Evolutionary conservation across 2,797 vertebrate genomes (phyloP), one percentile per base, ranked within the genome.

Genomic region (Esox masquinongy): DNA sequence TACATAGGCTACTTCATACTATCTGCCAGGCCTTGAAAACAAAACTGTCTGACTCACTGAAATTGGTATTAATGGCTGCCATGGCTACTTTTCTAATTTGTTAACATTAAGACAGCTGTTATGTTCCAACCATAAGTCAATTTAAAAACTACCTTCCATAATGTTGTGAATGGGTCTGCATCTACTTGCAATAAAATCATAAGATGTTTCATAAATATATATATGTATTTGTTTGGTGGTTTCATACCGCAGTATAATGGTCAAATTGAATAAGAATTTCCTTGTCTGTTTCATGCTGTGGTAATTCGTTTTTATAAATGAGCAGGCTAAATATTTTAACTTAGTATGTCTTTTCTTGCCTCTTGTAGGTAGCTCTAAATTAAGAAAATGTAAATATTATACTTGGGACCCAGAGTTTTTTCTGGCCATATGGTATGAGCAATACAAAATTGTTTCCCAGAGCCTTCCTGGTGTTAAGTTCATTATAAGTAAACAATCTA

Each of bases 181-280:
- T 85, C 91, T 87, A 88, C 89, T 89, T 85, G 88, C 91, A 88
- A 82, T 84, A 86, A 91, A 86, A 84, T 84, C 83, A 87, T 80
- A 81, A 82, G 88, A 92, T 90, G 82, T 89, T 79, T 88, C 90
- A 92, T 90, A 84, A n/a, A n/a, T n/a, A n/a, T n/a, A n/a, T 86
- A 78, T 56, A 79, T 80, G 50, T 84, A 82, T 90, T 90, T 90
- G 77, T 85, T 83, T 79, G 74, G 74, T 74, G 51, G 81, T 80
- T 81, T 70, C 71, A 74, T 47, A 63, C 73, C 86, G 3, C 43
- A 47, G 12, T 85, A 75, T 78, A 63, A 49, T 70, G 81, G 49
- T 74, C 71, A 77, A 71, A 73, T 63, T 76, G 71, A 72, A 71
- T 74, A 78, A 78, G 72, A 81, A 75, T 87, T 76, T 89, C 72